Base-by-base conservation (phyloP, 2,113 vertebrate species). In the Lichenostomus cassidix region DNA sequence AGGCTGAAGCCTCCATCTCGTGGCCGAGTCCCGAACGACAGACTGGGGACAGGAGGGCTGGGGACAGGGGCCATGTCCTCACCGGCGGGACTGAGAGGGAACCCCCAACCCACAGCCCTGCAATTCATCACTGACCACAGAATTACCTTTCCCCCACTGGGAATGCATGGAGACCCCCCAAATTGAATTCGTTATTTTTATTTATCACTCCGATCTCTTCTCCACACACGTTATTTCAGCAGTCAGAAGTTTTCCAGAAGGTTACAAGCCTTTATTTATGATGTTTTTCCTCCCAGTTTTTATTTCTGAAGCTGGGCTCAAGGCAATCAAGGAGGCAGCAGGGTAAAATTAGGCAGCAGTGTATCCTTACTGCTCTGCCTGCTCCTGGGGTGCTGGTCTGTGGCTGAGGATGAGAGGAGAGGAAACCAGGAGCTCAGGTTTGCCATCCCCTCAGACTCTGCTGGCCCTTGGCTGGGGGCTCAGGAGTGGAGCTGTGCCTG, bases 1-100 rank as follows among this genome's bases (percentile, higher is more conserved):
- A 39, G 76, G 93, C 87, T 55, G 83, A 96, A 84, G 96, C 89
- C 95, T 96, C 98, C 97, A 97, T 75, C 98, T 97, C 41, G 97
- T 97, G 98, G 97, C 91, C 88, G 67, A 90, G 64, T 3, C 7
- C 55, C 55, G 83, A 96, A 97, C 28, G 52, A 68, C 97, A 97
- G 80, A 64, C 0, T 1, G n/a, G 47, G 94, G 56, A 62, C 37
- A 5, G 59, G 5, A 44, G 65, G 23, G 70, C 21, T 4, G 3
- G n/a, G 4, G 23, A 8, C 37, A 0, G 50, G 44, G 79, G 10
- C 44, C 6, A 0, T 1, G 42, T 19, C 76, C 27, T 65, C 1
- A 1, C 12, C 60, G 46, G 16, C 1, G 15, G 14, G 65, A 5
- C 67, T 25, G 35, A 1, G 7, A 11, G 27, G 44, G 18, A 50